phyloP scores from a whole-genome alignment of 2,888 invertebrate species.

The Melanotus villosus region DNA sequence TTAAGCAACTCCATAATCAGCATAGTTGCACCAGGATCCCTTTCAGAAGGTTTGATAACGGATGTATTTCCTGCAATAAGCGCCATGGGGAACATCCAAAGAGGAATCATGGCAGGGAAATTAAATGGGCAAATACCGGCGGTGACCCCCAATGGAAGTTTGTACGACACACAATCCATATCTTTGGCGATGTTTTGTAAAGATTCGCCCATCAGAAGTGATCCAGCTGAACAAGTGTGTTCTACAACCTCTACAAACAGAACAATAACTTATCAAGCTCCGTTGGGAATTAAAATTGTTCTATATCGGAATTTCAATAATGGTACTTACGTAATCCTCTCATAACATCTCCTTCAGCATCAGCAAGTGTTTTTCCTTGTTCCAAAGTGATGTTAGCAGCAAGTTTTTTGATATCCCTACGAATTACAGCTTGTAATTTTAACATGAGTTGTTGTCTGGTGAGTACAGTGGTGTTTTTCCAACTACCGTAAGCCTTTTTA shows the following conservation, averaged over 20 bases:
- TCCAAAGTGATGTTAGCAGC: constrained; percentile 94
- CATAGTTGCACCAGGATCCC: constrained; percentile 97
- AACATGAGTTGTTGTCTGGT: constrained; percentile 84
- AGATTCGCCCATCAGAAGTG: constrained; percentile 93
- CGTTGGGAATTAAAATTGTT: not conserved
- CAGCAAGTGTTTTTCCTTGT: constrained; percentile 96
- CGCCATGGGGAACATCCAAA: constrained; percentile 94
- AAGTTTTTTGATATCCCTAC: constrained; percentile 89
- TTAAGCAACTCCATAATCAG: constrained; percentile 93
- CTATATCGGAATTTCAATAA: not conserved
- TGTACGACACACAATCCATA: constrained; percentile 96
- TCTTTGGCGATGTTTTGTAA: constrained; percentile 90
- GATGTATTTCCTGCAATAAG: constrained; percentile 95
- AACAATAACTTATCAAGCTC: not conserved
- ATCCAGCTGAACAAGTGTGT: constrained; percentile 94
- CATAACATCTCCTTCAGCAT: constrained; percentile 98
- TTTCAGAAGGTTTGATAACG: constrained; percentile 96
- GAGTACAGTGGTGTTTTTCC: constrained; percentile 93
- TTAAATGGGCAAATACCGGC: constrained; percentile 99
- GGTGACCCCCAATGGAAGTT: constrained; percentile 93
- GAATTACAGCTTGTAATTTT: constrained; percentile 86
- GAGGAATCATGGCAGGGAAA: constrained; percentile 99
- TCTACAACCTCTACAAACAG: constrained; percentile 90
- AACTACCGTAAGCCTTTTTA: constrained; percentile 81
- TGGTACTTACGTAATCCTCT: constrained; percentile 90